Evolutionary conservation across 2,113 vertebrate genomes (phyloP).

Genomic region (Dascyllus trimaculatus): DNA sequence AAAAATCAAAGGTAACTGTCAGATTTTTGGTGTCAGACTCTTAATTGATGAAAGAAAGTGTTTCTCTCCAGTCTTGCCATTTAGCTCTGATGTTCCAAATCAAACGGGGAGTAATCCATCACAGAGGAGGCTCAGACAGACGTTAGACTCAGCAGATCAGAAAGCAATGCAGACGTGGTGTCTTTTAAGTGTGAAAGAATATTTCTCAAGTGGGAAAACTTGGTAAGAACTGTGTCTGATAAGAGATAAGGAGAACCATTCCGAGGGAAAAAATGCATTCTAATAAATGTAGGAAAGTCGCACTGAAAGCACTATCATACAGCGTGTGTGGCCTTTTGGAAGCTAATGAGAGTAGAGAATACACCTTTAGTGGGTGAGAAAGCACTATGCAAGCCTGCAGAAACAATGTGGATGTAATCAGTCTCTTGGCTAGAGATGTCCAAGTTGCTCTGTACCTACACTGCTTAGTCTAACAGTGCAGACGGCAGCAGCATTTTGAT

Average conservation of each 20-base stretch:
- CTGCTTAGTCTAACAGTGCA: slow-evolving; percentile 34
- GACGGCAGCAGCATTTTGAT: slow-evolving; percentile 61
- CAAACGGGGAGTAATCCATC: slow-evolving; percentile 17
- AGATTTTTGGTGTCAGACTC: not conserved
- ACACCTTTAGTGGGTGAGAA: not conserved
- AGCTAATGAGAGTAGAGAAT: not conserved
- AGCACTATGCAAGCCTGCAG: not conserved
- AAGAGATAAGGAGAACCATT: not conserved
- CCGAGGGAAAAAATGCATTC: not conserved
- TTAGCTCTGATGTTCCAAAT: slow-evolving; percentile 14
- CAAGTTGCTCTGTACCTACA: slow-evolving; percentile 20
- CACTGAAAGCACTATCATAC: not conserved
- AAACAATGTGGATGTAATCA: slow-evolving; percentile 56
- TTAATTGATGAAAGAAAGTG: slow-evolving; percentile 5
- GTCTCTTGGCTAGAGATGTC: slow-evolving; percentile 16
- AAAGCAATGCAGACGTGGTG: not conserved
- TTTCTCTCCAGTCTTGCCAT: slow-evolving; percentile 1
- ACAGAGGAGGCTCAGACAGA: slow-evolving; percentile 1
- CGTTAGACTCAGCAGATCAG: slow-evolving; percentile 12
- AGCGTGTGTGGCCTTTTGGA: not conserved
- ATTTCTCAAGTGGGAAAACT: slow-evolving; percentile 2
- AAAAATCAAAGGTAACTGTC: not conserved
- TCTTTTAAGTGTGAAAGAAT: slow-evolving; percentile 10
- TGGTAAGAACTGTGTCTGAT: not conserved
- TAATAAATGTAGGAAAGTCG: not conserved